These are phyloP conservation scores for Deroplatys truncata DNA, from an alignment of 2,888 invertebrate species.

Conservation along the genomic window DNA sequence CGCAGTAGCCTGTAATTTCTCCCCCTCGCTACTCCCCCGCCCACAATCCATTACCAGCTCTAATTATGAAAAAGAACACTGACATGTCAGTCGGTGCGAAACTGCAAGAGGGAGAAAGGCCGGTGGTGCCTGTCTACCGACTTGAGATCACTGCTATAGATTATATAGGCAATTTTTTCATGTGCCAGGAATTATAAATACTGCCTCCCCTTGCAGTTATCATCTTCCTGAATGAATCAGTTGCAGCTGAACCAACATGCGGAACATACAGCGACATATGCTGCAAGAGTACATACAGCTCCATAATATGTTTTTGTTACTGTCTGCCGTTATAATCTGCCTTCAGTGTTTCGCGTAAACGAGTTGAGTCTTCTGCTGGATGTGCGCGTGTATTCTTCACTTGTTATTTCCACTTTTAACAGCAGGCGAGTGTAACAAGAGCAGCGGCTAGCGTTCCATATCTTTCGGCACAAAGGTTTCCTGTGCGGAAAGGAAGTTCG, in stretches of 20 bases:
- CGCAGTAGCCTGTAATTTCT: not conserved
- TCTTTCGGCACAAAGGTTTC: too few relatives aligned
- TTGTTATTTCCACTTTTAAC: too few relatives aligned
- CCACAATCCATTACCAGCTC: not conserved
- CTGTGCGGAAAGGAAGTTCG: too few relatives aligned
- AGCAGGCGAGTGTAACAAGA: too few relatives aligned
- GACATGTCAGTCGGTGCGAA: not conserved
- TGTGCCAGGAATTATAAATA: not conserved
- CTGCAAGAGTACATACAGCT: not conserved
- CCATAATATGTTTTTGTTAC: too few relatives aligned
- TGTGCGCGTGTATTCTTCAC: too few relatives aligned
- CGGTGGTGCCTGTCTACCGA: not conserved
- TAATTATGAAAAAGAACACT: not conserved
- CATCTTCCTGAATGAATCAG: not conserved
- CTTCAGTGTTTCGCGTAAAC: too few relatives aligned
- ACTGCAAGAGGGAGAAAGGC: not conserved
- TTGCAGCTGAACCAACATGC: not conserved
- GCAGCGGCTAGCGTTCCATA: too few relatives aligned
- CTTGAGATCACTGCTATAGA: not conserved
- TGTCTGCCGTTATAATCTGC: too few relatives aligned
- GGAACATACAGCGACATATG: not conserved
- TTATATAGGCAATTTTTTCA: not conserved
- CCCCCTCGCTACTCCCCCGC: not conserved
- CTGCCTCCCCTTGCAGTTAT: not conserved
- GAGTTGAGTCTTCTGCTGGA: too few relatives aligned